Evolutionary conservation across 1,140 invertebrate species (phyloP).

Genomic region (Linepithema humile): DNA sequence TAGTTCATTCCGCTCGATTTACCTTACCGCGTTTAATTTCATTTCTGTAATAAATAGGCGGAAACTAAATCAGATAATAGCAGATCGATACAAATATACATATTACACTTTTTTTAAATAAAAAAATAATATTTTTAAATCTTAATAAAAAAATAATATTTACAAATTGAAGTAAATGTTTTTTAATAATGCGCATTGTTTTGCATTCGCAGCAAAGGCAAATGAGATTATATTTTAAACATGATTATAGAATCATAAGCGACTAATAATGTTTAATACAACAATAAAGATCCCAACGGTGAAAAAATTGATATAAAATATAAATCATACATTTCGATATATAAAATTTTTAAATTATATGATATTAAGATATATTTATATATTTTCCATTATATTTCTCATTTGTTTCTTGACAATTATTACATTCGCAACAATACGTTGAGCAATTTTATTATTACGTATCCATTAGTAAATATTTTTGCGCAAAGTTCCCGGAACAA

Average conservation of each 20-base stretch:
- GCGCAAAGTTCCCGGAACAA: background rate
- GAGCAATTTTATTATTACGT: constrained; percentile 2
- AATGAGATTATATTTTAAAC: background rate
- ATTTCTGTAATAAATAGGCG: background rate
- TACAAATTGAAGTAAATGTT: background rate
- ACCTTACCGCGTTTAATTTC: background rate
- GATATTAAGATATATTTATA: background rate
- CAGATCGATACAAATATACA: background rate
- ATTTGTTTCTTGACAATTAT: no score
- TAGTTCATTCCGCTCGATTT: constrained; percentile 6
- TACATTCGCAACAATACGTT: no score
- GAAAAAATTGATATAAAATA: no score
- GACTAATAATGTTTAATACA: background rate
- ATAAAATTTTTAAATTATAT: background rate
- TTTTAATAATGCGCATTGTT: background rate
- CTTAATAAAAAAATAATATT: background rate
- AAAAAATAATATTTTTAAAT: no score
- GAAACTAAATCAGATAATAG: background rate
- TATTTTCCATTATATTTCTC: background rate
- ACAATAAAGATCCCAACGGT: background rate
- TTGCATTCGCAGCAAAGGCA: background rate
- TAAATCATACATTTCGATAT: no score
- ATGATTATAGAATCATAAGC: background rate
- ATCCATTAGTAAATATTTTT: background rate
- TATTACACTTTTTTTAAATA: no score